A percentile compares a stretch with the other conserved stretches of the same genome.
Conservation (phyloP, 2,113 vertebrate genomes). For the Saguinus midas region DNA sequence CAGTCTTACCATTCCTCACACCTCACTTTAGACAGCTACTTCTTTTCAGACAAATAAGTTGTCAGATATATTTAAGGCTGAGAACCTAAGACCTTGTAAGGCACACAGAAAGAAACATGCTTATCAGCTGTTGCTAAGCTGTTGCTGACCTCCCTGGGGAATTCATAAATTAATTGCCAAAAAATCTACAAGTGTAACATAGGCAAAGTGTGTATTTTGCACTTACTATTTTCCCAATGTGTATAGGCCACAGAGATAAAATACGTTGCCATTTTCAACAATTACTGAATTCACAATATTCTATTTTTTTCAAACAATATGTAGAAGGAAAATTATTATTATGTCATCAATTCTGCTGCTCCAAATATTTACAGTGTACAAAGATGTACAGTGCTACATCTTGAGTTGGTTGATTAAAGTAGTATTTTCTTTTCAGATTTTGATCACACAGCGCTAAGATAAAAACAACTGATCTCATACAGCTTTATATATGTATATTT, state of each 20-base stretch:
- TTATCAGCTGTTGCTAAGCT: neutral
- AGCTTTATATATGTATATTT: neutral
- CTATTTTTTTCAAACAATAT: neutral
- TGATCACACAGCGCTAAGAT: neutral
- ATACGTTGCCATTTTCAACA: neutral
- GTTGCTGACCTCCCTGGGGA: too few species aligned
- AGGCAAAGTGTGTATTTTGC: neutral
- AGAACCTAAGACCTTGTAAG: neutral
- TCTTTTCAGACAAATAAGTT: constrained; percentile 6
- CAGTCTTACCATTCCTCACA: neutral
- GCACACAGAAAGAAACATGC: neutral
- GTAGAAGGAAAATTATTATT: neutral
- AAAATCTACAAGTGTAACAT: neutral
- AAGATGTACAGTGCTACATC: neutral
- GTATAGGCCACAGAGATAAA: neutral
- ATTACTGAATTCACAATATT: neutral
- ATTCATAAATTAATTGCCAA: neutral
- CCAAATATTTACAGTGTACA: neutral
- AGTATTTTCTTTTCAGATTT: neutral
- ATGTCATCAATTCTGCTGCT: neutral
- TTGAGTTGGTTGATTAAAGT: neutral
- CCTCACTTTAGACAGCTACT: neutral
- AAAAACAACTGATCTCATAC: neutral
- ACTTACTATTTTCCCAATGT: neutral
- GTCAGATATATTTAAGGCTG: neutral